phyloP scores from a whole-genome alignment of 2,888 invertebrate species.

The Leptinotarsa haldemani region DNA sequence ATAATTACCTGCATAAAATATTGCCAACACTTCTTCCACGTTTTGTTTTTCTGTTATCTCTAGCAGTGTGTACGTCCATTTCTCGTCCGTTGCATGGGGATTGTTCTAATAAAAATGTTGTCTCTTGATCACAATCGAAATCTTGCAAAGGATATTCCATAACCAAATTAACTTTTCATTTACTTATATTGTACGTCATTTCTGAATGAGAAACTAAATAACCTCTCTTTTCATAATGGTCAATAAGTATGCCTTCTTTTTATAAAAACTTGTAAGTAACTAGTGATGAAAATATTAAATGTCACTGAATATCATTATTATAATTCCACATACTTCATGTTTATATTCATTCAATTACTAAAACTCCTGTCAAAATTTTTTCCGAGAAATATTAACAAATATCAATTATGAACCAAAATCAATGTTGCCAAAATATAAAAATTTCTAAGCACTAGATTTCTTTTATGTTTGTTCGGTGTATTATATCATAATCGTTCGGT shows the following conservation, averaged over 20 bases:
- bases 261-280: too few species aligned
- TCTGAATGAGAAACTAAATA: not conserved
- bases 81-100: constrained; percentile 61
- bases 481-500: too few species aligned
- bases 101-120: constrained; percentile 63
- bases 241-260: not conserved
- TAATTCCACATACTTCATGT: too few species aligned
- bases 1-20: constrained; percentile 61
- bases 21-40: constrained; percentile 57
- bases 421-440: too few species aligned
- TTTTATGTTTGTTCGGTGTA: too few species aligned
- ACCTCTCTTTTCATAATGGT: not conserved
- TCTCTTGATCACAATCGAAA: constrained; percentile 65
- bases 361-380: too few species aligned
- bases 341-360: too few species aligned
- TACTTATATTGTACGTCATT: constrained; percentile 8
- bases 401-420: too few species aligned
- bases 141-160: constrained; percentile 67
- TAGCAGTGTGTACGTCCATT: constrained; percentile 62
- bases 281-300: too few species aligned
- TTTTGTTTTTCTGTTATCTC: constrained; percentile 59
- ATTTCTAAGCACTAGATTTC: too few species aligned
- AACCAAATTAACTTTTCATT: constrained; percentile 41
- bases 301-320: too few species aligned
- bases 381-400: too few species aligned